A percentile compares a stretch with the other conserved stretches of the same genome.
These are phyloP conservation scores for Nixonia krombeini DNA, from an alignment of 1,140 invertebrate species.

Conservation along the genomic window DNA sequence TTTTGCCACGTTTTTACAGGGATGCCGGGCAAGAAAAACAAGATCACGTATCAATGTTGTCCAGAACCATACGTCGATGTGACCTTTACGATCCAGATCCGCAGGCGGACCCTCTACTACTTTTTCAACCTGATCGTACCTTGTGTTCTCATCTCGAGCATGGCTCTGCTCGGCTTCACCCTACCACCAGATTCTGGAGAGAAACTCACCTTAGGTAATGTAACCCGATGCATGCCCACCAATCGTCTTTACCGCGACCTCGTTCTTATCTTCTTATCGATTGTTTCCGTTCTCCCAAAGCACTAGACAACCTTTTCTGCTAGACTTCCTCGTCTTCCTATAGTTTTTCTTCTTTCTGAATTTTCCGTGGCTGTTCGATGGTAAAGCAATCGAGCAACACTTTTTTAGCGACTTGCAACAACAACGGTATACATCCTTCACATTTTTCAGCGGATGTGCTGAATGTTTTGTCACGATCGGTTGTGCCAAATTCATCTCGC, in stretches of 20 bases:
- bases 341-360: no score
- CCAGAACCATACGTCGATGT: slow-evolving; percentile 97
- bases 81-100: slow-evolving; percentile 97
- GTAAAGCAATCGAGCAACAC: no score
- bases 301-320: no score
- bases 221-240: slow-evolving; percentile 57
- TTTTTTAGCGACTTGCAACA: no score
- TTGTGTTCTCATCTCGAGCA: slow-evolving; percentile 97
- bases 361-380: no score
- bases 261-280: neutral
- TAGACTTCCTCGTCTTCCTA: no score
- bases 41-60: slow-evolving; percentile 85
- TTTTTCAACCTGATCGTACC: slow-evolving; percentile 99
- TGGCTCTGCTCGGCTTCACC: slow-evolving; percentile 98
- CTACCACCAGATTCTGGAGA: slow-evolving; percentile 98
- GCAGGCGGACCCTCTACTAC: slow-evolving; percentile 97
- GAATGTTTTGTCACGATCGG: no score
- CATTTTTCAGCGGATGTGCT: no score
- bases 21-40: slow-evolving; percentile 89
- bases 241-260: no score
- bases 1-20: slow-evolving; percentile 71
- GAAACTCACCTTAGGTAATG: slow-evolving; percentile 95
- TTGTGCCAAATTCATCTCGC: no score
- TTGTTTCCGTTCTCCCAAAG: no score
- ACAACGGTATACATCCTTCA: no score